Evolutionary conservation across 2,113 vertebrate species (phyloP), one percentile per base, ranked within the genome.

Genomic region (Ochotona princeps): DNA sequence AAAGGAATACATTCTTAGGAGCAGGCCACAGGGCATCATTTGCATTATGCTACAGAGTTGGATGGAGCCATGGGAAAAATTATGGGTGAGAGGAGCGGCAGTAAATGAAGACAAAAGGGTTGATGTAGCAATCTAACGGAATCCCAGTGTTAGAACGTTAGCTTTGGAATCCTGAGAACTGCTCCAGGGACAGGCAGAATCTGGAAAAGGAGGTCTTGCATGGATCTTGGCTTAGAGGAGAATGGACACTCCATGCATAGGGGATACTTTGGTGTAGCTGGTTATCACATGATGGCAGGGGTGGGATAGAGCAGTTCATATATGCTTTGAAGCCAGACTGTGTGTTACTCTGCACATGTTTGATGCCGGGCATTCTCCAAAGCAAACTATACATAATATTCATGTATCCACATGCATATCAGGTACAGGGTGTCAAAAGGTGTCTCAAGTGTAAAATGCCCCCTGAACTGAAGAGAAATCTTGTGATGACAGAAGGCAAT

Each of bases 21-120:
- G 26, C 25, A 11, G 72, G 25, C 28, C 1, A 49, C 14, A 7
- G 49, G 38, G 7, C 20, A 23, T 12, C 11, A 8, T 49, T 25
- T n/a, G 26, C 32, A 5, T 26, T 13, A 69, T 57, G 54, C 25
- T 2, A 0, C 26, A 35, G 26, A 14, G 8, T 25, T 38, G 1
- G 0, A 3, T 4, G 30, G 0, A 65, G 25, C 49, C 2, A 30
- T 13, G 35, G 7, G 1, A 26, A 49, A 49, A 57, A 21, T 26
- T 18, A 2, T 6, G 51, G 44, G 61, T 1, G 2, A 51, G 7
- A 1, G 26, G 38, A 18, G 8, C 38, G 70, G 49, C 12, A 25
- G 28, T 23, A 38, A 61, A 44, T 7, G 13, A 38, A 73, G 11
- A 26, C 11, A 44, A 13, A 73, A 73, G 23, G 63, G 54, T 25